These are phyloP conservation scores for Yponomeuta malinellus DNA, from an alignment of 2,888 invertebrate genomes.

Conservation along the genomic window DNA sequence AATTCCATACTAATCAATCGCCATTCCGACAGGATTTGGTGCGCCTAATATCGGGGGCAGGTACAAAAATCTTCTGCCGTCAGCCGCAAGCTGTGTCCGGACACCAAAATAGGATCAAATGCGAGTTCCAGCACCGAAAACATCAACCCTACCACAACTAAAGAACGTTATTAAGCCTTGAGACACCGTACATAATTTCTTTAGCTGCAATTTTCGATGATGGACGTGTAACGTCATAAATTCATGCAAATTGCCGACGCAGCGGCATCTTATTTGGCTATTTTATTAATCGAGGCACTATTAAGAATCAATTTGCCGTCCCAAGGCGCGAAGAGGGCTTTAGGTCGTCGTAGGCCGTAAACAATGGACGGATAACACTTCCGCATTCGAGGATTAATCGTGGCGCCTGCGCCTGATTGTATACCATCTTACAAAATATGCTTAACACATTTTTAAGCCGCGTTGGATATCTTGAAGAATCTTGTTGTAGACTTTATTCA, in stretches of 20 bases:
- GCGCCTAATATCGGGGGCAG: too few species aligned
- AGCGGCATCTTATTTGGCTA: constrained; percentile 43
- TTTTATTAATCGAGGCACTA: constrained; percentile 53
- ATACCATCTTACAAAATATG: not conserved
- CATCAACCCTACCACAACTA: not conserved
- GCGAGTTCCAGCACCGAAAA: not conserved
- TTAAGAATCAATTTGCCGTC: constrained; percentile 67
- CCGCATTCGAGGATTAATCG: constrained; percentile 27
- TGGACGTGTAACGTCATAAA: constrained; percentile 37
- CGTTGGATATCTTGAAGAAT: too few species aligned
- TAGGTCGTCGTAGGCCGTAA: constrained; percentile 32
- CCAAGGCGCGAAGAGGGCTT: constrained; percentile 26
- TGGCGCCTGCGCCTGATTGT: constrained; percentile 17
- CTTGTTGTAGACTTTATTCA: too few species aligned
- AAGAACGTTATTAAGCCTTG: constrained; percentile 12
- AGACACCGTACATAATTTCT: constrained; percentile 18
- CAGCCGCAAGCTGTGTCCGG: too few species aligned
- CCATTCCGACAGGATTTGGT: too few species aligned
- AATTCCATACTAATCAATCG: too few species aligned
- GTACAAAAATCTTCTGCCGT: too few species aligned
- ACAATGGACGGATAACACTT: constrained; percentile 32
- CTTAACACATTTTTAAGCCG: too few species aligned
- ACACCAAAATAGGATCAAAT: not conserved
- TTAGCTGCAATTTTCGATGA: constrained; percentile 22
- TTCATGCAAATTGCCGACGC: constrained; percentile 50